Percentiles rank a stretch among this genome's conserved stretches.
Conservation (phyloP, 2,888 invertebrate species). For the Margaritifera margaritifera region DNA sequence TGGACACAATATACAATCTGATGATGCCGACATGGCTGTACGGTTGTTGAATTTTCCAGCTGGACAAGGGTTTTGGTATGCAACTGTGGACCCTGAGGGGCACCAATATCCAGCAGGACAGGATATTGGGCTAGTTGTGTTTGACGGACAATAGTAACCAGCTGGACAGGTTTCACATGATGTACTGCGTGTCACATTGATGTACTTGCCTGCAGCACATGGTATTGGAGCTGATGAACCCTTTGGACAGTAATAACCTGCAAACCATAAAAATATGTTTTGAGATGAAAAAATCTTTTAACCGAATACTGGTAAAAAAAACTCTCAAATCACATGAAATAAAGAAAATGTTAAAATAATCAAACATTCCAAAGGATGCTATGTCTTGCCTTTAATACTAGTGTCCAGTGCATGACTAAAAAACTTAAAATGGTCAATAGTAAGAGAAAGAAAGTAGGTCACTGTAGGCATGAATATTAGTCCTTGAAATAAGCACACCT, state of each 20-base stretch:
- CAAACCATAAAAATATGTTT: too few species aligned
- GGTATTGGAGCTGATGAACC: slow-evolving; percentile 53
- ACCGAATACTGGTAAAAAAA: too few species aligned
- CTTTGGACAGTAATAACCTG: slow-evolving; percentile 62
- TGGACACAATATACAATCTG: slow-evolving; percentile 61
- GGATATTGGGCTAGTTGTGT: slow-evolving; percentile 60
- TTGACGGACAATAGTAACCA: slow-evolving; percentile 64
- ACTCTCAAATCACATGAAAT: too few species aligned
- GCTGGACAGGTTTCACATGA: slow-evolving; percentile 59
- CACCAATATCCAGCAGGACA: slow-evolving; percentile 68
- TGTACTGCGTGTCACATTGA: slow-evolving; percentile 51
- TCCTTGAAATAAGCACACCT: too few species aligned
- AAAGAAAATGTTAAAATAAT: too few species aligned
- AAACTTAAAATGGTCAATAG: too few species aligned
- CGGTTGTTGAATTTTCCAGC: slow-evolving; percentile 66
- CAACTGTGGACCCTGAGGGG: slow-evolving; percentile 29
- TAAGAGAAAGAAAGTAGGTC: too few species aligned
- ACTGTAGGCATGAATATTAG: too few species aligned
- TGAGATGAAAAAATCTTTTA: too few species aligned
- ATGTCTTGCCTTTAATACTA: too few species aligned
- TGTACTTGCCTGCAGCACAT: slow-evolving; percentile 59
- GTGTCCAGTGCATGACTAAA: too few species aligned
- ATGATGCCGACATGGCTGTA: slow-evolving; percentile 45
- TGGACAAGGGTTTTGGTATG: slow-evolving; percentile 55
- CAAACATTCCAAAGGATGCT: too few species aligned